Evolutionary conservation across 2,888 invertebrate genomes (phyloP).

Genomic region (Therioaphis trifolii): DNA sequence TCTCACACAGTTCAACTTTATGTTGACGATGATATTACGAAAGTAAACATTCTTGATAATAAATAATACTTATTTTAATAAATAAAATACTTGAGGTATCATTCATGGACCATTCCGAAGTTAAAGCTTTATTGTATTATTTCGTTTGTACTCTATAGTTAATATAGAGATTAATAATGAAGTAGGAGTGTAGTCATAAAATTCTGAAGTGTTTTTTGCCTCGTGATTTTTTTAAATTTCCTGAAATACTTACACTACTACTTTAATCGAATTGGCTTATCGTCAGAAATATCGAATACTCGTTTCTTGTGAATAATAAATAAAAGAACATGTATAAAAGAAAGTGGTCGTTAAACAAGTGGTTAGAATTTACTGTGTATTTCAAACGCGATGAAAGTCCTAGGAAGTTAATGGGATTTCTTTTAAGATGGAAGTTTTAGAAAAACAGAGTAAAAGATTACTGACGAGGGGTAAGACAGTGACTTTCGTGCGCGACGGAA

Average conservation of each 20-base stretch:
- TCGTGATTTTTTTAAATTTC: not conserved
- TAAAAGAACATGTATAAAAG: slow-evolving; percentile 18
- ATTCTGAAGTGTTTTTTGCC: not conserved
- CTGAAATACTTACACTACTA: not conserved
- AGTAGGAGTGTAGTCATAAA: no score
- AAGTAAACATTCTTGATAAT: no score
- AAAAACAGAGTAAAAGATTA: slow-evolving; percentile 48
- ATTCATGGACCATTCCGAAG: no score
- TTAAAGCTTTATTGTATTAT: no score
- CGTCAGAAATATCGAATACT: slow-evolving; percentile 1
- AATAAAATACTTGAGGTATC: not conserved
- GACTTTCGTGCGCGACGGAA: not conserved
- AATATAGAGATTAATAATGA: not conserved
- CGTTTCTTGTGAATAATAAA: slow-evolving; percentile 42
- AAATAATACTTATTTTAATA: not conserved
- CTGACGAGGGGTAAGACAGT: slow-evolving; percentile 22
- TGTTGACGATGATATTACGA: no score
- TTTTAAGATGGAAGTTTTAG: slow-evolving; percentile 38
- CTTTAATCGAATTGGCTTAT: slow-evolving; percentile 44
- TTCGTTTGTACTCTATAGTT: not conserved
- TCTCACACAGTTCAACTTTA: no score
- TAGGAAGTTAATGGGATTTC: slow-evolving; percentile 58
- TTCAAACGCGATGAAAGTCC: slow-evolving; percentile 24
- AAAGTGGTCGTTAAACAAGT: slow-evolving; percentile 56
- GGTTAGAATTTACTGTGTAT: slow-evolving; percentile 17